Evolutionary conservation across 2,797 vertebrate genomes (phyloP).

Genomic region (Podarcis lilfordi): DNA sequence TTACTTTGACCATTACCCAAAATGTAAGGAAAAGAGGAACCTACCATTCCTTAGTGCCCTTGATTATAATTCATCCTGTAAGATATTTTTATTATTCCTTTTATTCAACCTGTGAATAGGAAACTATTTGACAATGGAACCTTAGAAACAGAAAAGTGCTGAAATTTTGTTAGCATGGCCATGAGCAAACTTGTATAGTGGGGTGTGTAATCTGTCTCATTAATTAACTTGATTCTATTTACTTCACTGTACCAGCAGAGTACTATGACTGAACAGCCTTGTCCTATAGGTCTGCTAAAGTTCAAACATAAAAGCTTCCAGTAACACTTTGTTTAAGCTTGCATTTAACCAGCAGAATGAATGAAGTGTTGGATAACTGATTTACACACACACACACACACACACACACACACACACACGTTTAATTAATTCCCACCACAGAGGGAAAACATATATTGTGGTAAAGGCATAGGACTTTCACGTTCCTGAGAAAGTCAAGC

Average conservation of each 20-base stretch:
- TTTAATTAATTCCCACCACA: background rate
- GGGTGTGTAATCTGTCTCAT: background rate
- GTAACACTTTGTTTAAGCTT: background rate
- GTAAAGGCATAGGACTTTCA: background rate
- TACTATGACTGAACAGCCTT: background rate
- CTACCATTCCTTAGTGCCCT: background rate
- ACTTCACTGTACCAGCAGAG: background rate
- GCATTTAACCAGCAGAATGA: background rate
- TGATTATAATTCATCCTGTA: conserved; percentile 2
- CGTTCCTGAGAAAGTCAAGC: background rate
- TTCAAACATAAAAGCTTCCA: too few species aligned
- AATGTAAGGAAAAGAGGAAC: background rate
- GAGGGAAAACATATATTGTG: background rate
- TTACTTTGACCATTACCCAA: background rate
- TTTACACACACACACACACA: background rate
- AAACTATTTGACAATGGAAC: background rate
- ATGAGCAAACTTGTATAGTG: too few species aligned
- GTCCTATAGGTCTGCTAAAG: too few species aligned
- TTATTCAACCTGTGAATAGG: background rate
- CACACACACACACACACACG: too few species aligned
- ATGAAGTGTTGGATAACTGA: background rate
- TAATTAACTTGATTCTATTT: background rate
- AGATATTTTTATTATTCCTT: background rate
- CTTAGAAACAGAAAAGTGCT: background rate
- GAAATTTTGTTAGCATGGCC: background rate